Evolutionary conservation across 2,888 invertebrate genomes (phyloP), one percentile per base, ranked within the genome.

Genomic region (Melanchra persicariae): DNA sequence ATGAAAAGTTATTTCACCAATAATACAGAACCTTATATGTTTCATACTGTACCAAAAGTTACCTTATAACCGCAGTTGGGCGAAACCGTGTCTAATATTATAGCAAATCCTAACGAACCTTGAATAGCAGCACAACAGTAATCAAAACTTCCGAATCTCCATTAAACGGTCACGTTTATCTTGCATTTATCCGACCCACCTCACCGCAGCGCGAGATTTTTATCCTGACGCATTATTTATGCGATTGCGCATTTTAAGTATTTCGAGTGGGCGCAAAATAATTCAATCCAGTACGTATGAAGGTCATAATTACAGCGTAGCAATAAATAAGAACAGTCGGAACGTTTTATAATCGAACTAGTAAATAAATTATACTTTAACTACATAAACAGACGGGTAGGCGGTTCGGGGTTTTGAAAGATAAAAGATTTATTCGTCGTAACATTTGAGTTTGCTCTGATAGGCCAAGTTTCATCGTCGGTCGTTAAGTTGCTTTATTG

Each of bases 251-350:
- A 68, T 82, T 77, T 83, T 79, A 83, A 83, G 72, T 80, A 83
- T 81, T 65, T 68, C 68, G 78, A 76, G 89, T 91, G 87, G 90
- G 90, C 84, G 89, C 83, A 62, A 81, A 85, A 86, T 84, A 83
- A 85, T 86, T 74, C 83, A 82, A 77, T 77, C 79, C 72, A 83
- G 82, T 83, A 73, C 77, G 76, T 73, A 69, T 80, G 89, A 90
- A 91, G 89, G 90, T 86, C 89, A 83, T 87, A 81, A 87, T 88
- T 84, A 87, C 79, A 80, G 78, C 70, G 77, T 81, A 77, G 85
- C 84, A 87, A 89, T 89, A 89, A 90, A 88, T 87, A 87, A 87
- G 74, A 83, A 66, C 78, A 78, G 79, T 83, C 79, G 71, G 69
- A 77, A 73, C 76, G 78, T 79, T 86, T 83, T 84, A 85, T 74